Evolutionary conservation across 2,888 invertebrate species (phyloP).

Genomic region (Dorcus parallelipipedus): DNA sequence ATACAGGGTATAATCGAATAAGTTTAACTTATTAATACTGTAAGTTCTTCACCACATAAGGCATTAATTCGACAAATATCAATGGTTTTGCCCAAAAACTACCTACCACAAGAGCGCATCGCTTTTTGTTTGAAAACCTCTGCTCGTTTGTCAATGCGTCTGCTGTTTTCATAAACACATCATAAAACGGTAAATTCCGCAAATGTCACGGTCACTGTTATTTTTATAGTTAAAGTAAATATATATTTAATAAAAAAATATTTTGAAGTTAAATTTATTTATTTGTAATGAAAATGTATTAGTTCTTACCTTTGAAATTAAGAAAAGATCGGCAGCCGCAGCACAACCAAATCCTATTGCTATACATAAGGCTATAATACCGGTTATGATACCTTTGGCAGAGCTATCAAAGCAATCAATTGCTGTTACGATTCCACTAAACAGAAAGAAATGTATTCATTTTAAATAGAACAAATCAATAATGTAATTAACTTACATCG

Average conservation of each 20-base stretch:
- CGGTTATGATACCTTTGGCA: constrained; percentile 61
- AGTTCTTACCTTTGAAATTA: constrained; percentile 76
- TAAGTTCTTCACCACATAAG: too few species aligned
- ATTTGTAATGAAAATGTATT: too few species aligned
- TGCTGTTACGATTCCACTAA: constrained; percentile 77
- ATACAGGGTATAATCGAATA: too few species aligned
- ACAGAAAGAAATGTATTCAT: constrained; percentile 32
- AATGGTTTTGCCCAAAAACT: too few species aligned
- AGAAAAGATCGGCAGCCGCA: constrained; percentile 73
- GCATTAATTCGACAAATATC: too few species aligned
- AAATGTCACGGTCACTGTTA: too few species aligned
- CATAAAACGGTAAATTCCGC: too few species aligned
- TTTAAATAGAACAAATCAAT: constrained; percentile 10
- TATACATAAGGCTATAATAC: constrained; percentile 73
- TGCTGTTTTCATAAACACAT: too few species aligned
- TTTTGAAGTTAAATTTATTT: neutral
- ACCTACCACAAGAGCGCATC: too few species aligned
- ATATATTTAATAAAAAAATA: constrained; percentile 1
- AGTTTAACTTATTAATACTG: too few species aligned
- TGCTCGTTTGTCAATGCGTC: too few species aligned
- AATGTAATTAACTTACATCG: constrained; percentile 66
- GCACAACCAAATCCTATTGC: constrained; percentile 76
- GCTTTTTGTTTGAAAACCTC: too few species aligned
- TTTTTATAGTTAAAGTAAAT: neutral
- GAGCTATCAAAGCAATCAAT: constrained; percentile 59